These are phyloP conservation scores for Antheraea mylitta DNA, from an alignment of 1,140 invertebrate genomes.

Conservation along the genomic window DNA sequence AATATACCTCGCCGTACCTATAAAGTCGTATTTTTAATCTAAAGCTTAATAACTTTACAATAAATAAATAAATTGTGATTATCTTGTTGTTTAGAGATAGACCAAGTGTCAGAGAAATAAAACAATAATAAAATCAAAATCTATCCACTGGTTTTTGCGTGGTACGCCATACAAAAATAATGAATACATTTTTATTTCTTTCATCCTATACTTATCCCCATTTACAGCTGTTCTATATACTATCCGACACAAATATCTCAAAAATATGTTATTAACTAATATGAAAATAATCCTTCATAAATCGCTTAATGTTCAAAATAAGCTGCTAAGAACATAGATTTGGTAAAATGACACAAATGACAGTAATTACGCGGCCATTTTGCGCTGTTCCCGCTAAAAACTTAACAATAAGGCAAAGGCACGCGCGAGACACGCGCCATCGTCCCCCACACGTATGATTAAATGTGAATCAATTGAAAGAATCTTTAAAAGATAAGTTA, in stretches of 20 bases:
- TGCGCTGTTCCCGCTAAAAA: slow-evolving; percentile 5
- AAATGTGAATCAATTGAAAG: slow-evolving; percentile 54
- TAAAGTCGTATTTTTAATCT: too few species aligned
- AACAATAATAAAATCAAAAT: too few species aligned
- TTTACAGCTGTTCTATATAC: too few species aligned
- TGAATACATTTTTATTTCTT: too few species aligned
- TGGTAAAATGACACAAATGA: slow-evolving; percentile 1
- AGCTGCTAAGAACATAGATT: neutral
- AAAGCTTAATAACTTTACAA: too few species aligned
- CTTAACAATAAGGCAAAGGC: slow-evolving; percentile 50
- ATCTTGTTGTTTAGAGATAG: too few species aligned
- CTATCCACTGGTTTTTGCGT: too few species aligned
- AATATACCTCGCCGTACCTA: too few species aligned
- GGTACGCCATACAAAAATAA: too few species aligned
- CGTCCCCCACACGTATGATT: slow-evolving; percentile 35
- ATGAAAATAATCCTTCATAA: neutral
- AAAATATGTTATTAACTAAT: slow-evolving; percentile 5
- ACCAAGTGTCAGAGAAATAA: too few species aligned
- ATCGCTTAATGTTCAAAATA: neutral
- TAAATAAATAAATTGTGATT: too few species aligned
- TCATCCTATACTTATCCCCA: too few species aligned
- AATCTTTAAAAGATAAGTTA: slow-evolving; percentile 52
- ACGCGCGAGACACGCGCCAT: slow-evolving; percentile 57
- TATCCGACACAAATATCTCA: neutral
- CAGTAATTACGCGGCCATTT: neutral